These are phyloP conservation scores for Sinosuthora webbiana DNA, from an alignment of 2,113 vertebrate species.

Conservation along the genomic window DNA sequence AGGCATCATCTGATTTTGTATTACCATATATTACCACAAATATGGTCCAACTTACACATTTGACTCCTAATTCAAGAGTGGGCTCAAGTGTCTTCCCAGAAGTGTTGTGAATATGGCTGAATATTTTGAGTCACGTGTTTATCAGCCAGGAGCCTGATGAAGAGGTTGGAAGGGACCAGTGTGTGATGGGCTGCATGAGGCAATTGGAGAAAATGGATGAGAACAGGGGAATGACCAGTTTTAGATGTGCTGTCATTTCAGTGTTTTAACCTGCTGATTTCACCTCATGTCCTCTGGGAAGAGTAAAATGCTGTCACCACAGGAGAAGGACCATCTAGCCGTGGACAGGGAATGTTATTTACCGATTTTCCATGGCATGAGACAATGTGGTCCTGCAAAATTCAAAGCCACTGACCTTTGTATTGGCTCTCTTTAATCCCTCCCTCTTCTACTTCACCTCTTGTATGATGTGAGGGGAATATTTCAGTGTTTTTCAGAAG, in stretches of 20 bases:
- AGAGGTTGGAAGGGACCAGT: neutral
- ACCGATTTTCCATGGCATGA: neutral
- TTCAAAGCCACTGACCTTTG: neutral
- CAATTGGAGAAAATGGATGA: neutral
- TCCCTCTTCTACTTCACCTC: neutral
- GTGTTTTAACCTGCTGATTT: neutral
- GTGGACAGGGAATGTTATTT: neutral
- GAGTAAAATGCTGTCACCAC: neutral
- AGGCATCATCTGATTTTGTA: neutral
- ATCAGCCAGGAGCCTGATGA: neutral
- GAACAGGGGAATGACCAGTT: neutral
- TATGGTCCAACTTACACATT: neutral
- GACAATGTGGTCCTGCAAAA: neutral
- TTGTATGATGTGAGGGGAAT: neutral
- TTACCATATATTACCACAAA: neutral
- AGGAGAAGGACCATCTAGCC: neutral
- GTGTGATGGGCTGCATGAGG: accelerated
- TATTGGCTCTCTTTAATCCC: neutral
- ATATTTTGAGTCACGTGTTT: neutral
- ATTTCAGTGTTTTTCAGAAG: neutral
- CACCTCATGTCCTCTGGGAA: neutral
- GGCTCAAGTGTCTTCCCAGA: neutral
- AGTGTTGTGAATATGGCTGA: neutral
- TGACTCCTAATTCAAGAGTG: neutral
- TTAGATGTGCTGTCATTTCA: neutral